phyloP scores from a whole-genome alignment of 2,888 invertebrate genomes.

The Amphipoea lucens region DNA sequence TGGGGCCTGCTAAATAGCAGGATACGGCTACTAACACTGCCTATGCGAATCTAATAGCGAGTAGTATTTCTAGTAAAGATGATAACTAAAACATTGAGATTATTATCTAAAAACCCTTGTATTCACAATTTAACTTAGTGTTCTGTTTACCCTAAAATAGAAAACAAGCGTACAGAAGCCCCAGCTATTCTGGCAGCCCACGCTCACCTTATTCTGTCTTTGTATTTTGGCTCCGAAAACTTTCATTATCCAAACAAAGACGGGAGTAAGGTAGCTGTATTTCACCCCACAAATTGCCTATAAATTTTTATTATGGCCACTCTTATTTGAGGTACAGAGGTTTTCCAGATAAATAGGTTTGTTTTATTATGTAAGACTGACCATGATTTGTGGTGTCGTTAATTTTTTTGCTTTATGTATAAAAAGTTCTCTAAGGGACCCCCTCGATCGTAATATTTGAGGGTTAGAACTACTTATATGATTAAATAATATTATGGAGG shows the following conservation, averaged over 20 bases:
- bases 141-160: conserved; percentile 6
- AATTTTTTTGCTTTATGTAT: conserved; percentile 62
- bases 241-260: conserved; percentile 87
- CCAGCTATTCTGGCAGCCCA: conserved; percentile 43
- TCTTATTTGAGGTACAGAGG: conserved; percentile 86
- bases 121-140: not conserved
- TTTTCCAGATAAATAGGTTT: conserved; percentile 84
- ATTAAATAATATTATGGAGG: not conserved
- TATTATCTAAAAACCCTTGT: not conserved
- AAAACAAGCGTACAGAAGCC: conserved; percentile 36
- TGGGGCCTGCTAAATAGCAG: not conserved
- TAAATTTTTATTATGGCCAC: conserved; percentile 89
- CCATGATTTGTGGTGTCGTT: conserved; percentile 75
- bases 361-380: conserved; percentile 81
- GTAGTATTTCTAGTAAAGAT: not conserved
- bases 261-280: conserved; percentile 80
- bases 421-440: conserved; percentile 38
- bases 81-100: not conserved
- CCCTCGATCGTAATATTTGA: conserved; percentile 31
- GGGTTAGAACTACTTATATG: not conserved
- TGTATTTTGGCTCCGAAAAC: conserved; percentile 70
- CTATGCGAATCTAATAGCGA: not conserved
- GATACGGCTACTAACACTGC: not conserved
- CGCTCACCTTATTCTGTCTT: conserved; percentile 66
- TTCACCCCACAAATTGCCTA: conserved; percentile 87